Conservation (phyloP, 2,113 vertebrate genomes). For the Daboia siamensis region DNA sequence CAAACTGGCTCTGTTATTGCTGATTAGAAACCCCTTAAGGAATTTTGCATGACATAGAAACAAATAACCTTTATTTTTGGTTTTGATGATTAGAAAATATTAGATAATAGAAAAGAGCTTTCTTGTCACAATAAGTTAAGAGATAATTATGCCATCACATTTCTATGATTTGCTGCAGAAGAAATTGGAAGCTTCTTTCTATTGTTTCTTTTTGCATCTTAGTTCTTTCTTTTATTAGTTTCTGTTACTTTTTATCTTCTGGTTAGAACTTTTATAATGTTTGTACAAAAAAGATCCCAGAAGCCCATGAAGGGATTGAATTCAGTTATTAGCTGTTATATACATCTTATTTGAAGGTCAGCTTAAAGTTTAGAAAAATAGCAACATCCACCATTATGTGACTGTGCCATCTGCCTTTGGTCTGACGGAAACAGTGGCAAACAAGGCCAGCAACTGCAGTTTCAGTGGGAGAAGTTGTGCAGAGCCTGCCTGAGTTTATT, state of each 20-base stretch:
- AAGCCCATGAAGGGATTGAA: not conserved
- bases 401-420: not conserved
- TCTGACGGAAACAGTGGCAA: not conserved
- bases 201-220: not conserved
- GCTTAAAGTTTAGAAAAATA: not conserved
- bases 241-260: not conserved
- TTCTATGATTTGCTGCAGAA: not conserved
- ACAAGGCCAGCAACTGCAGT: not conserved
- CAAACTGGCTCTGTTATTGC: not conserved
- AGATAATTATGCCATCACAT: not conserved
- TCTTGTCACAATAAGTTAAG: not conserved
- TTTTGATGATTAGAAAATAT: not conserved
- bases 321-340: not conserved
- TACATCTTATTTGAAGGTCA: not conserved
- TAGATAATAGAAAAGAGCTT: not conserved
- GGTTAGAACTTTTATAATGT: not conserved
- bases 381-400: not conserved
- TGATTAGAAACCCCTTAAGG: not conserved
- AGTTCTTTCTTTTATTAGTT: not conserved
- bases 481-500: not conserved
- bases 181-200: not conserved
- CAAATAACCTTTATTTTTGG: not conserved
- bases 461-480: not conserved
- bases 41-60: not conserved
- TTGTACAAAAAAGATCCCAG: not conserved